Conservation (phyloP, 2,113 vertebrate genomes). For the Etia nguti region DNA sequence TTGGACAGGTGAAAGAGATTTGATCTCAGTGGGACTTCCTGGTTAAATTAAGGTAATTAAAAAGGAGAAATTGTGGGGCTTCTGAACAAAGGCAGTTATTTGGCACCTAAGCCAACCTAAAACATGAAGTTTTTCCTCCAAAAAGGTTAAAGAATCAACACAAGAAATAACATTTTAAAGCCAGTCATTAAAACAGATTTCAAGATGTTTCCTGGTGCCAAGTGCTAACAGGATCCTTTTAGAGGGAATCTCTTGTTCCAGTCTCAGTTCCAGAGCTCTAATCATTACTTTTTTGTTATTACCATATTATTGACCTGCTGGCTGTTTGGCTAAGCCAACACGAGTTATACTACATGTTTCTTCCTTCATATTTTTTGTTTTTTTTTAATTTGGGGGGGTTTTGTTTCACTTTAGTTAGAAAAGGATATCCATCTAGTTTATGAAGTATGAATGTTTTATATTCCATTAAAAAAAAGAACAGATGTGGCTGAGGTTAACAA, state of each 20-base stretch:
- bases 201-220: background rate
- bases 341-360: background rate
- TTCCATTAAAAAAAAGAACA: background rate
- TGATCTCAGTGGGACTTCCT: background rate
- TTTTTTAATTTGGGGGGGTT: background rate
- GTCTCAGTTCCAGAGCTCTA: background rate
- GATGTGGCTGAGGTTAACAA: conserved; percentile 7
- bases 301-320: background rate
- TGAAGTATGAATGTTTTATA: background rate
- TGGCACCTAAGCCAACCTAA: background rate
- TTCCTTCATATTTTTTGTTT: background rate
- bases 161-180: background rate
- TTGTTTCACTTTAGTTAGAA: background rate
- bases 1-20: background rate
- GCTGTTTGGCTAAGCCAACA: background rate
- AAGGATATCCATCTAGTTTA: background rate
- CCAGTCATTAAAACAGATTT: background rate
- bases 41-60: background rate
- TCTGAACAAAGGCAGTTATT: background rate
- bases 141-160: background rate
- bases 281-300: background rate
- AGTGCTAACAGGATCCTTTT: background rate
- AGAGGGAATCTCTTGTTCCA: background rate
- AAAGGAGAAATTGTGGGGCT: background rate
- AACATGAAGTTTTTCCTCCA: background rate